Evolutionary conservation across 2,888 invertebrate species (phyloP).

Genomic region (Hydraecia micacea): DNA sequence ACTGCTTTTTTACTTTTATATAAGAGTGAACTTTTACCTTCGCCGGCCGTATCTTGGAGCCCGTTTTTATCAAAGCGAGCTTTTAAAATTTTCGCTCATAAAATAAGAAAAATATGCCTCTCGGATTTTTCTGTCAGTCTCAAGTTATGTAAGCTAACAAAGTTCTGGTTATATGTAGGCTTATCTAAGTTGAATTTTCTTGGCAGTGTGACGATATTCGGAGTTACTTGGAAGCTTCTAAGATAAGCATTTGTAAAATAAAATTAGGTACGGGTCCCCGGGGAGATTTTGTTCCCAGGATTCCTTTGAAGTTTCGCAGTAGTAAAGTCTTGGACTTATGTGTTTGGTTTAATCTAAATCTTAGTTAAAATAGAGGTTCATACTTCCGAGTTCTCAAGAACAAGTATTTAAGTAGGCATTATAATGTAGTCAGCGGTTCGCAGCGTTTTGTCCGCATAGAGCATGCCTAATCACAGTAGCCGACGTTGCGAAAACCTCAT

Average conservation of each 20-base stretch:
- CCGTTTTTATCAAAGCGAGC: constrained; percentile 50
- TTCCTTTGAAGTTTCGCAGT: constrained; percentile 51
- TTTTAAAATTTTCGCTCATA: constrained; percentile 51
- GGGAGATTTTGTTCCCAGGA: constrained; percentile 54
- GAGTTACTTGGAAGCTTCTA: constrained; percentile 53
- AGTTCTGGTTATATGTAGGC: constrained; percentile 59
- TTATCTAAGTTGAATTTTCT: constrained; percentile 65
- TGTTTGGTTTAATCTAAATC: constrained; percentile 53
- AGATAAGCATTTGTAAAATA: constrained; percentile 65
- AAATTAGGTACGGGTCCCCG: constrained; percentile 51
- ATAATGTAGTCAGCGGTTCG: constrained; percentile 15
- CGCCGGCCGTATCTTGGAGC: constrained; percentile 38
- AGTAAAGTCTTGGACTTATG: constrained; percentile 55
- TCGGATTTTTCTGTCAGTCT: constrained; percentile 47
- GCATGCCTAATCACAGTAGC: constrained; percentile 25
- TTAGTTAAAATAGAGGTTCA: constrained; percentile 42
- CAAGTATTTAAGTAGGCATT: constrained; percentile 45
- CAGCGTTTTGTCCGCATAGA: constrained; percentile 34
- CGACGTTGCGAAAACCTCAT: constrained; percentile 34
- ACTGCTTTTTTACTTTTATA: constrained; percentile 57
- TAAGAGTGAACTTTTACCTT: constrained; percentile 20
- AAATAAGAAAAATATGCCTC: constrained; percentile 53
- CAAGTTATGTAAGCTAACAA: constrained; percentile 56
- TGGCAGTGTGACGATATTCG: constrained; percentile 59
- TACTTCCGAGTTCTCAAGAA: constrained; percentile 45